A percentile compares a stretch with the other conserved stretches of the same genome.
Evolutionary conservation across 2,888 invertebrate species (phyloP).

Genomic region (Camponotus fellah): DNA sequence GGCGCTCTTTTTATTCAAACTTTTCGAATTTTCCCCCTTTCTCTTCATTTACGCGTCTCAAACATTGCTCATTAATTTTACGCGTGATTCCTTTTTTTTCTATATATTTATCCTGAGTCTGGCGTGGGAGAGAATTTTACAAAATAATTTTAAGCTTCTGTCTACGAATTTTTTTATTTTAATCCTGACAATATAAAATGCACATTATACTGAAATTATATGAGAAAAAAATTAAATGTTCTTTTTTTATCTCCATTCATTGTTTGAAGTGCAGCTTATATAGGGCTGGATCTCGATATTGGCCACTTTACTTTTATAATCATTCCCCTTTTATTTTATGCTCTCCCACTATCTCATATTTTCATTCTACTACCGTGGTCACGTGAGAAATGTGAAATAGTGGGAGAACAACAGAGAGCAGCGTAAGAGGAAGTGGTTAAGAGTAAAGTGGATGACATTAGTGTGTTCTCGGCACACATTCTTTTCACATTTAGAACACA

Average conservation of each 20-base stretch:
- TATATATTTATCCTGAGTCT: neutral
- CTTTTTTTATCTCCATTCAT: neutral
- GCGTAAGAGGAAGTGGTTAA: conserved; percentile 4
- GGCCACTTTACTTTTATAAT: conserved; percentile 7
- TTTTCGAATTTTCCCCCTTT: neutral
- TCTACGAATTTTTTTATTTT: neutral
- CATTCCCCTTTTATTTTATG: neutral
- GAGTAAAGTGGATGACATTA: conserved; percentile 7
- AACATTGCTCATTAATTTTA: neutral
- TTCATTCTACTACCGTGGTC: neutral
- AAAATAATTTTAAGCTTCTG: neutral
- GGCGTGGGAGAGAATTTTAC: neutral
- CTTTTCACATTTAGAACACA: neutral
- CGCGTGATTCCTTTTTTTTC: neutral
- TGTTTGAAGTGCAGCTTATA: neutral
- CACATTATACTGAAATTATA: neutral
- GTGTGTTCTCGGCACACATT: conserved; percentile 7
- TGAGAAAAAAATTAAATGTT: neutral
- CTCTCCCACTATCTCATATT: neutral
- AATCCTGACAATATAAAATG: neutral
- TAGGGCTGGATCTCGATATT: neutral
- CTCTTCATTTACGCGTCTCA: neutral
- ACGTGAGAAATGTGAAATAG: neutral
- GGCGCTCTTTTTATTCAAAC: conserved; percentile 1
- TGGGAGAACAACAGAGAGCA: neutral